Conservation (phyloP, 2,888 invertebrate species). For the Reticulitermes lucifugus region DNA sequence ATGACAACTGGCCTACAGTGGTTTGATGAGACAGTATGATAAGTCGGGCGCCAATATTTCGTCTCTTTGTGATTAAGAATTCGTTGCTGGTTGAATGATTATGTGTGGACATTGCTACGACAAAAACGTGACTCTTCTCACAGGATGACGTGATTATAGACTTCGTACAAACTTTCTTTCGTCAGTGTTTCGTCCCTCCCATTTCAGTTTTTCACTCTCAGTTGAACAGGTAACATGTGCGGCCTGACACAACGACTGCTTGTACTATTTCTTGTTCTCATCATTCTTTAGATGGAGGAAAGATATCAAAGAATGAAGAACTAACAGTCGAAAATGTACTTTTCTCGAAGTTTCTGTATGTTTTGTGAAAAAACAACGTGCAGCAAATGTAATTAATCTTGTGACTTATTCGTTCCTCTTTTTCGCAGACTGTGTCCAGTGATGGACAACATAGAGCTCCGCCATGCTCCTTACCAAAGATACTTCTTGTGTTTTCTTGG, state of each 20-base stretch:
- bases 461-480: too few relatives aligned
- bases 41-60: not conserved
- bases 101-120: not conserved
- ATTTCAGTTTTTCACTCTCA: not conserved
- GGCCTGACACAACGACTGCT: not conserved
- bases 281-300: too few relatives aligned
- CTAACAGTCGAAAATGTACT: too few relatives aligned
- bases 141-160: not conserved
- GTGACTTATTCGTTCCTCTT: too few relatives aligned
- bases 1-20: not conserved
- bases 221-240: not conserved
- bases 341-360: too few relatives aligned
- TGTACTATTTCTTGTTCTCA: not conserved
- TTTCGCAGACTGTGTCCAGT: too few relatives aligned
- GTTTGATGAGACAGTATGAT: not conserved
- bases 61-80: not conserved
- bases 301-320: too few relatives aligned
- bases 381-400: too few relatives aligned
- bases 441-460: too few relatives aligned
- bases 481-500: too few relatives aligned
- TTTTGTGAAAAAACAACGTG: too few relatives aligned
- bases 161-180: not conserved
- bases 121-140: not conserved
- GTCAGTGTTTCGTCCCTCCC: not conserved
- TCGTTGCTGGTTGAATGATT: conserved; percentile 14